phyloP scores from a whole-genome alignment of 2,797 vertebrate species.

The Labeo calbasu region DNA sequence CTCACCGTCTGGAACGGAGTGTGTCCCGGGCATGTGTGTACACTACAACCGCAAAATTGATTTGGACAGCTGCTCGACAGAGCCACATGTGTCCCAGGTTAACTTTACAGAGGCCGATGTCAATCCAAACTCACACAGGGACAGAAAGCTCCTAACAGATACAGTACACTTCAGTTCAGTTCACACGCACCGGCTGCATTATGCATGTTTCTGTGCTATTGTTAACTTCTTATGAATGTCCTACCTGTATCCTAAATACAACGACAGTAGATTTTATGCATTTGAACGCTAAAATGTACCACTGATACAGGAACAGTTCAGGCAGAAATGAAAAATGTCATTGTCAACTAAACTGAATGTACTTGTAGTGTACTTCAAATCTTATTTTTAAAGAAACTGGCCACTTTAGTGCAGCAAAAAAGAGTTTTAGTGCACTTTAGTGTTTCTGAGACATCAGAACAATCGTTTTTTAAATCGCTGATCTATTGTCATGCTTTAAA shows the following conservation, averaged over 20 bases:
- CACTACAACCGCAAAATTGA: constrained; percentile 53
- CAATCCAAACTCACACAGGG: constrained; percentile 42
- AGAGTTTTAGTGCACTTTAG: neutral
- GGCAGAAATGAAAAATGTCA: neutral
- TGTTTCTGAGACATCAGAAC: neutral
- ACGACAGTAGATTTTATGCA: constrained; percentile 14
- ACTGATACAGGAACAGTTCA: neutral
- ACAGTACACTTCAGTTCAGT: constrained; percentile 23
- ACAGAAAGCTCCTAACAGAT: constrained; percentile 33
- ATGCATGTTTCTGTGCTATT: neutral
- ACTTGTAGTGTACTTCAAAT: neutral
- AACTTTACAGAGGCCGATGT: constrained; percentile 49
- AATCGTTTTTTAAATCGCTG: neutral
- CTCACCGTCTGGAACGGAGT: constrained; percentile 51
- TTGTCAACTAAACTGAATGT: neutral
- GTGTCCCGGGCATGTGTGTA: constrained; percentile 48
- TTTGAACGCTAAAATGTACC: constrained; percentile 4
- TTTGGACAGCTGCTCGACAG: constrained; percentile 53
- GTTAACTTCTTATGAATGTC: constrained; percentile 24
- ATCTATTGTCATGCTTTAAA: neutral
- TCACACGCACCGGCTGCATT: neutral
- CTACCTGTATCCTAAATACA: constrained; percentile 2
- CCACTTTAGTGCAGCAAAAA: neutral
- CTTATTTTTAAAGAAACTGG: neutral
- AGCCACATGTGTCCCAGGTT: constrained; percentile 52